Evolutionary conservation across 2,113 vertebrate genomes (phyloP), one percentile per base, ranked within the genome.

Genomic region (Hipposideros armiger): DNA sequence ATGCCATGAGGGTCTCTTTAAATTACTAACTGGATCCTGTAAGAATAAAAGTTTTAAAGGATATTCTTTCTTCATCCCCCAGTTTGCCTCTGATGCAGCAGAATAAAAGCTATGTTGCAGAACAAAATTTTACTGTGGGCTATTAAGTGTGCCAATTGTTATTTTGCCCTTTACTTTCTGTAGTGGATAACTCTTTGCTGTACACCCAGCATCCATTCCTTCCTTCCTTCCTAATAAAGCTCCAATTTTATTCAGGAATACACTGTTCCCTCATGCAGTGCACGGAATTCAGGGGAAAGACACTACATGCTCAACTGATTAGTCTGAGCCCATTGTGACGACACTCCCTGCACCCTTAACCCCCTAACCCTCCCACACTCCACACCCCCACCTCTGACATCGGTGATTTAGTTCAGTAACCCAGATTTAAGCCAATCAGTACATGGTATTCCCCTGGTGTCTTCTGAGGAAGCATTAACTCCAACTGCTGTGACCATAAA

Each of bases 41-140:
- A 70, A 54, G 45, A 84, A 77, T 74, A 32, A n/a, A 69, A 62
- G 54, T 85, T 93, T 84, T 93, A 64, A 89, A 85, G 86, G 30
- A 47, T 26, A 64, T 47, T 80, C n/a, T 70, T 88, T 83, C 36
- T 22, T 7, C 3, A 36, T 20, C 16, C 50, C 36, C 30, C 40
- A 83, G 67, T 69, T 87, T 60, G 40, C 32, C 50, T 69, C 30
- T n/a, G 70, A 76, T 77, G 16, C 9, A 70, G 52, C 15, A 28
- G 19, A 69, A 67, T 45, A 70, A 95, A 77, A 60, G 76, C 16
- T 54, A 0, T 42, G 54, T 77, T 89, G 56, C 78, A 72, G 93
- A 88, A 78, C 17, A 72, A 92, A 45, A 50, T 28, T 69, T 76
- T 64, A 89, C 47, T 15, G 50, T 40, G 54, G 32, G 30, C 36